Base-by-base conservation (phyloP, 1,140 invertebrate genomes). In the Hetaerina americana region DNA sequence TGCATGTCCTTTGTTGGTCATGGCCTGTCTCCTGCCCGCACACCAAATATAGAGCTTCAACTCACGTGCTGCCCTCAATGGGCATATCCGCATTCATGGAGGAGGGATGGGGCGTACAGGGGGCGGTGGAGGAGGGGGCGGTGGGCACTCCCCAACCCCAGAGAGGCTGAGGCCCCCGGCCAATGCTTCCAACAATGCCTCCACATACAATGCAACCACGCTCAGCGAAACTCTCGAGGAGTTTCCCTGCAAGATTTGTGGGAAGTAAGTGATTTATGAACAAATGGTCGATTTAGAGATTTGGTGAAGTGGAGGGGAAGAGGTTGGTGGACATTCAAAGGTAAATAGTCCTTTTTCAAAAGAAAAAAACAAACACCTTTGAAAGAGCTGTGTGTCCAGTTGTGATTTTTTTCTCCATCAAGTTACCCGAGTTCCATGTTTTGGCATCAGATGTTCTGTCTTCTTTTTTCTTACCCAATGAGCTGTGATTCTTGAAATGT, bases 201-300 rank as follows among this genome's bases (percentile, higher is more conserved):
- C 25, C 24, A 25, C 27, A 1, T 26, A 26, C 5, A 68, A 10
- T 22, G 49, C 12, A 3, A 68, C 67, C 3, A 26, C 67, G 24
- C 67, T 28, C n/a, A 68, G 25, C 24, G 67, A 68, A 25, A 28
- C 25, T 28, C 67, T 68, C 2, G 67, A 68, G 24, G 67, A 87
- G 77, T 90, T 92, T 84, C 94, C 95, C 78, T 97, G 95, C 88
- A 95, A 95, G 87, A 90, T 97, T 81, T 97, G 95, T 90, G 94
- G 94, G 87, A 96, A 96, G 94, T 96, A 92, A 92, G 93, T 94
- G 83, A 49, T 25, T 25, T 31, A 68, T 57, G 40, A 57, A 57
- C 40, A 57, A 57, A 57, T 5, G 40, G 40, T 57, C 40, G 40
- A 57, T 57, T 57, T 57, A 57, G 40, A 57, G 40, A n/a, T 57